Percentiles rank a stretch among this genome's conserved stretches.
These are phyloP conservation scores for Turritopsis rubra DNA, from an alignment of 30 jellyfish, hydroid and myxozoan genomes.

Conservation along the genomic window DNA sequence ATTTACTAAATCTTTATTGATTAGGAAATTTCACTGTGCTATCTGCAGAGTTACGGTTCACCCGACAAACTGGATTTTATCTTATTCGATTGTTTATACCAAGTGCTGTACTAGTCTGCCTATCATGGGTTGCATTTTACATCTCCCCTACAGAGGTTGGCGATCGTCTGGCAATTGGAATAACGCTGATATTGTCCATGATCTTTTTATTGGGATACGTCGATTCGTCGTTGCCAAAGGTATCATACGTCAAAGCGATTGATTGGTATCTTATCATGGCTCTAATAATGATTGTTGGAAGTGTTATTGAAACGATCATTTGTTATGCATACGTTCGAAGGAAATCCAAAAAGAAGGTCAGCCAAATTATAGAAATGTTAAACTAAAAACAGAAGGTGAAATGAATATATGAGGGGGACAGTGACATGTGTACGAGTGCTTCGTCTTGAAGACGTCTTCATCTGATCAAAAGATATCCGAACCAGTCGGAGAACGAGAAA, in stretches of 20 bases:
- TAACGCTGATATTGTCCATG: conserved; percentile 34
- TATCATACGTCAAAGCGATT: conserved; percentile 40
- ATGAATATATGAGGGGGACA: too few relatives aligned
- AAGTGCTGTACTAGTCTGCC: conserved; percentile 21
- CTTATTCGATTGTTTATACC: conserved; percentile 33
- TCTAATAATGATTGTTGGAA: conserved; percentile 7
- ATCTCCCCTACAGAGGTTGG: conserved; percentile 32
- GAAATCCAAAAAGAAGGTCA: neutral
- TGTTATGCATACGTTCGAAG: neutral
- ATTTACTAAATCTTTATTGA: neutral
- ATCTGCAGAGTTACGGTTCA: neutral
- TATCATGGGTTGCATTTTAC: conserved; percentile 37
- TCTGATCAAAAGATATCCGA: too few relatives aligned
- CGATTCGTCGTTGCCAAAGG: conserved; percentile 35
- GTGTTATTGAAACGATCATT: conserved; percentile 29
- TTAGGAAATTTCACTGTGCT: conserved; percentile 22
- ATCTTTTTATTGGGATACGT: conserved; percentile 35
- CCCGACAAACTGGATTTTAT: conserved; percentile 36
- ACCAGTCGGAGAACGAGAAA: too few relatives aligned
- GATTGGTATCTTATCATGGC: conserved; percentile 40
- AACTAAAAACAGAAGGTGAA: neutral
- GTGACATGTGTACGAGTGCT: too few relatives aligned
- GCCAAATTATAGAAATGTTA: neutral
- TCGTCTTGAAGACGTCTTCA: too few relatives aligned
- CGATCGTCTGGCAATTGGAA: conserved; percentile 44